Base-by-base conservation (phyloP, 2,888 invertebrate genomes). In the Syrphus vitripennis region DNA sequence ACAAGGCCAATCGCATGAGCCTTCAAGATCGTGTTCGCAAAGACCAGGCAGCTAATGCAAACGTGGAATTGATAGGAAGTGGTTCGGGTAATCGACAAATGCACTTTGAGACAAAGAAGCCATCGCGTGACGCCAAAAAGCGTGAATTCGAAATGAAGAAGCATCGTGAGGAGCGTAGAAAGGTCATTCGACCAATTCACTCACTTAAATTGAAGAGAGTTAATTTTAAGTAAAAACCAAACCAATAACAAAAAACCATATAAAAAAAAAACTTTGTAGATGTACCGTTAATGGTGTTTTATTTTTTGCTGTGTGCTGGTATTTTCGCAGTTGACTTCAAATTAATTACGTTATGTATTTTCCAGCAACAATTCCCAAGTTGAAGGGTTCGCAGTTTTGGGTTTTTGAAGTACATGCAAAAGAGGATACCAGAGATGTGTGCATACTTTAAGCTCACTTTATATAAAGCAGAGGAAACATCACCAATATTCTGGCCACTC, bases 51-150 rank as follows among this genome's bases (percentile, higher is more conserved):
- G 55, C 78, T 45, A 89, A 88, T n/a, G 89, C 87, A 2, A 89
- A 90, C 50, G 90, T 91, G 0, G 92, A 93, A 40, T 91, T 93
- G 91, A 89, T 95, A 89, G 89, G 94, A 87, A 93, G 96, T 88
- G 93, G 96, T 0, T 91, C 94, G 12, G 95, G 97, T 53, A 97
- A 96, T 90, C 94, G 95, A 70, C 96, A 97, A 93, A 96, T 97
- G 95, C 96, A 95, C 21, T 97, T 97, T 89, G 93, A 94, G 4
- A 94, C 95, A 89, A 93, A 93, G 88, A 94, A 94, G 87, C 94
- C 94, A 83, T 94, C 94, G 87, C 92, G 93, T 16, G 93, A 94
- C 83, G 93, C 92, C 0, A 93, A 93, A 42, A 94, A 93, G 87
- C 93, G 94, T 21, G 94, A 94, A 88, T 94, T 94, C 89, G 94